Percentiles rank a stretch among this genome's conserved stretches.
These are phyloP conservation scores for Lumbricus terrestris DNA, from an alignment of 2,888 invertebrate genomes.

Conservation along the genomic window DNA sequence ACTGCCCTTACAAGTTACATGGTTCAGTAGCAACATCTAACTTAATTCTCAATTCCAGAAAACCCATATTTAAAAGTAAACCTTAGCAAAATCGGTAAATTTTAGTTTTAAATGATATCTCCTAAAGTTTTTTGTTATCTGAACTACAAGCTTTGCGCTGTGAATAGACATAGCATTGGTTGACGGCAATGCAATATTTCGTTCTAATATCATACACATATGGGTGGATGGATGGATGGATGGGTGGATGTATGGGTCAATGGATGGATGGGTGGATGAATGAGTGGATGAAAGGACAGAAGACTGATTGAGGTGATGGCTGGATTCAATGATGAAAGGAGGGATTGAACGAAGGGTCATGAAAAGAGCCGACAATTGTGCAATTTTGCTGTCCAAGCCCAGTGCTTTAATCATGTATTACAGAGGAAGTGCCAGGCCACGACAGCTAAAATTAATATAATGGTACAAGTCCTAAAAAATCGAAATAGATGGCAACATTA, in stretches of 20 bases:
- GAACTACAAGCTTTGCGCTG: no score
- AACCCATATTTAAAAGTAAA: neutral
- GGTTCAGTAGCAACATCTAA: neutral
- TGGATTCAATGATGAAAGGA: neutral
- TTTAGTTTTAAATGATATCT: no score
- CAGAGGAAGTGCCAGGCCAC: neutral
- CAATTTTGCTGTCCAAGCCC: neutral
- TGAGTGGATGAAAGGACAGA: neutral
- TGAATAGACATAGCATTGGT: no score
- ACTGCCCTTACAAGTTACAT: neutral
- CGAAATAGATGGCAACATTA: neutral
- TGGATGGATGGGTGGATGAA: neutral
- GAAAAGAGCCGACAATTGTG: neutral
- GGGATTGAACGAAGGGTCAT: neutral
- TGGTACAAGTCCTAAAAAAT: neutral
- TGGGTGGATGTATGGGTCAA: neutral
- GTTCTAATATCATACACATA: no score
- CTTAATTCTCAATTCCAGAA: neutral
- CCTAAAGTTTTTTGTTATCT: no score
- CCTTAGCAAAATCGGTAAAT: neutral
- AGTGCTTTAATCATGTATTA: conserved; percentile 3
- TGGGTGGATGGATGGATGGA: neutral
- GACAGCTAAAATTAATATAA: neutral
- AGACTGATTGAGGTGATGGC: neutral
- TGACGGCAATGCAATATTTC: no score